Conservation (phyloP, 2,797 vertebrate genomes). For the Platalea minor region DNA sequence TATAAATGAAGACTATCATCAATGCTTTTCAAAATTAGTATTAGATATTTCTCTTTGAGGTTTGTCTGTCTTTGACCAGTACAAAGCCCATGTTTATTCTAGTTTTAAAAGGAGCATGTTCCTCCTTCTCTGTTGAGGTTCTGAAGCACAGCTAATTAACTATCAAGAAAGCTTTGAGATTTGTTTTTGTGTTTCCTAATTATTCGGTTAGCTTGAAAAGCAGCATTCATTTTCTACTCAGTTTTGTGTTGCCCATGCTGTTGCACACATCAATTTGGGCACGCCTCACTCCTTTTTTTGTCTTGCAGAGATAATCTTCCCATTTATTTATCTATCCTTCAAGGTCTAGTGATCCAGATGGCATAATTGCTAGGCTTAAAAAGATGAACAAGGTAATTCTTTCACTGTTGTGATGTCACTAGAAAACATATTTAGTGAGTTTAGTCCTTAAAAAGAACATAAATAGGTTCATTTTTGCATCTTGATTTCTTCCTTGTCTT, state of each 20-base stretch:
- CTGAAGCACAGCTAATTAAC: not conserved
- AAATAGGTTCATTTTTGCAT: not conserved
- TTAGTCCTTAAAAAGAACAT: not conserved
- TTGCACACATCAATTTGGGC: not conserved
- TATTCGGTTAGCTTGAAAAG: not conserved
- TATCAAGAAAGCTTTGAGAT: not conserved
- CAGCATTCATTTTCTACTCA: not conserved
- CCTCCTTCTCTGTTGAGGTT: not conserved
- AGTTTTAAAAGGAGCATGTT: not conserved
- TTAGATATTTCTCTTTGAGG: not conserved
- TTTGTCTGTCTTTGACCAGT: not conserved
- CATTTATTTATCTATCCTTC: not conserved
- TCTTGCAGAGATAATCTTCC: not conserved
- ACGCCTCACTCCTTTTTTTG: not conserved
- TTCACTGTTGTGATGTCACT: not conserved
- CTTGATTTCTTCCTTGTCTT: not conserved
- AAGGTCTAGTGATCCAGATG: not conserved
- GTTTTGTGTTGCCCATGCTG: not conserved
- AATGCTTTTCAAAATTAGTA: not conserved
- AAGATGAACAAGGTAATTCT: not conserved
- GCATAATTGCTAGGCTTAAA: not conserved
- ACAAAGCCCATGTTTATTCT: not conserved
- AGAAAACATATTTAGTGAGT: not conserved
- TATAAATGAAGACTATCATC: not conserved
- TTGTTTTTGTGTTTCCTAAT: not conserved